These are phyloP conservation scores for Hypena proboscidalis DNA, from an alignment of 2,888 invertebrate genomes.

Conservation along the genomic window DNA sequence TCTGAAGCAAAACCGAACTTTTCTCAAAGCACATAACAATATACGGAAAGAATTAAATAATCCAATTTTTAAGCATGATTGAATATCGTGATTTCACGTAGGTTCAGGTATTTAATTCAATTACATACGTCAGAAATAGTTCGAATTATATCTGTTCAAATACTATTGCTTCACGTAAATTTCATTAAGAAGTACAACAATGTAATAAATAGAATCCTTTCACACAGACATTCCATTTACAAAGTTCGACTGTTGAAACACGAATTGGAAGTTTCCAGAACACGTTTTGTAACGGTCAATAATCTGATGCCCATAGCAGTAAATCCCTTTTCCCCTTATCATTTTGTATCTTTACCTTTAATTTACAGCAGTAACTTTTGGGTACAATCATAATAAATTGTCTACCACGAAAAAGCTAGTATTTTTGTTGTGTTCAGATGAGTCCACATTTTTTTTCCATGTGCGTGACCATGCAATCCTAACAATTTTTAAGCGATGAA, in stretches of 20 bases:
- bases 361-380: conserved; percentile 12
- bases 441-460: too few relatives aligned
- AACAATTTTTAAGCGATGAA: too few relatives aligned
- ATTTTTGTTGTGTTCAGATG: conserved; percentile 20
- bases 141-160: too few relatives aligned
- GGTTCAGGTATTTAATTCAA: too few relatives aligned
- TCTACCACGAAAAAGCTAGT: conserved; percentile 16
- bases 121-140: too few relatives aligned
- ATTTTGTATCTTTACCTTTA: conserved; percentile 13
- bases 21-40: too few relatives aligned
- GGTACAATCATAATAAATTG: conserved; percentile 18
- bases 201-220: conserved; percentile 17
- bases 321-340: conserved; percentile 19
- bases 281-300: conserved; percentile 24
- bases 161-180: neutral
- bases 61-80: too few relatives aligned
- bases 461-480: too few relatives aligned
- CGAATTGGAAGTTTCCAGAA: conserved; percentile 22
- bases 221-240: conserved; percentile 20
- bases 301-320: conserved; percentile 21
- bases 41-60: too few relatives aligned
- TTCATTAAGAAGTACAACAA: conserved; percentile 24
- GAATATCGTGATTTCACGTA: too few relatives aligned
- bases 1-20: too few relatives aligned
- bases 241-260: conserved; percentile 31